These are phyloP conservation scores for Nezara viridula DNA, from an alignment of 2,888 invertebrate genomes.

Conservation along the genomic window DNA sequence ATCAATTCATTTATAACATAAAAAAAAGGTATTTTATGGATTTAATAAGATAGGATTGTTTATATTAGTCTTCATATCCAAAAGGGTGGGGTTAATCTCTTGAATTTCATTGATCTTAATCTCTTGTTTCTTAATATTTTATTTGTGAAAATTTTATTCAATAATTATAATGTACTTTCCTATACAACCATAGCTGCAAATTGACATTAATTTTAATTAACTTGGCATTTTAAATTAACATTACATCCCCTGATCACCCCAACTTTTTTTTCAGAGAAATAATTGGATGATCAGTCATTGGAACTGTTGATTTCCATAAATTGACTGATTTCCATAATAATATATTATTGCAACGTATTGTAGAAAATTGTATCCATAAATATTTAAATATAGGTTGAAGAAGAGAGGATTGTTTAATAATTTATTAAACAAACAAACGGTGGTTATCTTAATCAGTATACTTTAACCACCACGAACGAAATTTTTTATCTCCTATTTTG, in stretches of 20 bases:
- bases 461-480: too few species aligned
- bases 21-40: not conserved
- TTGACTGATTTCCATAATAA: too few species aligned
- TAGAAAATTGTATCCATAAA: not conserved
- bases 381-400: not conserved
- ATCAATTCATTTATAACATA: not conserved
- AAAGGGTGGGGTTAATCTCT: constrained; percentile 34
- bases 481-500: too few species aligned
- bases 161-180: not conserved
- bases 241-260: not conserved
- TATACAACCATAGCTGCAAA: not conserved
- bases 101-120: not conserved
- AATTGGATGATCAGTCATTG: not conserved
- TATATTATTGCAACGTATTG: not conserved
- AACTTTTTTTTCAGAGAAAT: not conserved
- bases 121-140: not conserved
- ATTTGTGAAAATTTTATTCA: not conserved
- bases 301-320: not conserved
- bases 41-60: not conserved
- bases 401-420: not conserved
- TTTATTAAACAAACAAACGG: not conserved
- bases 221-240: not conserved
- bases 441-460: too few species aligned
- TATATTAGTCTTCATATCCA: not conserved
- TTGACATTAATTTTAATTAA: not conserved